Conservation (phyloP, 2,797 vertebrate genomes). For the Danio kyathit region DNA sequence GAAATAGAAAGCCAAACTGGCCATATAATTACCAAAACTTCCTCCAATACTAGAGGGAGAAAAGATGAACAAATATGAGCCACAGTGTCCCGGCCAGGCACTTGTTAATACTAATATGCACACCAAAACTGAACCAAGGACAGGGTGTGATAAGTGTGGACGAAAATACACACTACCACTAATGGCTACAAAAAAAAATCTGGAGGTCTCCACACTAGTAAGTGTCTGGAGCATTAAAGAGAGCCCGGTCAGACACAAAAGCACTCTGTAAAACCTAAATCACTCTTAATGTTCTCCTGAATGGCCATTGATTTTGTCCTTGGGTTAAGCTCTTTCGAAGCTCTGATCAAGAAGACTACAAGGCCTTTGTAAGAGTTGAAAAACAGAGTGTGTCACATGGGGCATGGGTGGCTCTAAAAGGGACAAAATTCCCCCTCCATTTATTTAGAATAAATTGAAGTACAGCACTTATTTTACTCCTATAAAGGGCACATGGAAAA, state of each 20-base stretch:
- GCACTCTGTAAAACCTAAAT: constrained; percentile 58
- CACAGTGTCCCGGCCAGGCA: neutral
- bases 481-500: neutral
- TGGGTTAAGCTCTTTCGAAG: constrained; percentile 47
- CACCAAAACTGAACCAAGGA: neutral
- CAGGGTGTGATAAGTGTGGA: neutral
- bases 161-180: neutral
- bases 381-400: constrained; percentile 24
- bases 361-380: constrained; percentile 38
- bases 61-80: neutral
- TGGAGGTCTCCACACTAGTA: neutral
- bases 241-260: constrained; percentile 29
- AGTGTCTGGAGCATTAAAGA: constrained; percentile 23
- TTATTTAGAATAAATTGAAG: neutral
- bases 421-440: neutral
- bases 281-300: constrained; percentile 53
- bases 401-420: constrained; percentile 11
- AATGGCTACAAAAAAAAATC: constrained; percentile 21
- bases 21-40: neutral
- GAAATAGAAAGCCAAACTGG: neutral
- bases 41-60: neutral
- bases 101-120: neutral
- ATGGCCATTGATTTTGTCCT: constrained; percentile 60
- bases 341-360: constrained; percentile 45
- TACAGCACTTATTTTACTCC: neutral